Conservation (phyloP, 2,888 invertebrate species). For the Nymphalis c-album region DNA sequence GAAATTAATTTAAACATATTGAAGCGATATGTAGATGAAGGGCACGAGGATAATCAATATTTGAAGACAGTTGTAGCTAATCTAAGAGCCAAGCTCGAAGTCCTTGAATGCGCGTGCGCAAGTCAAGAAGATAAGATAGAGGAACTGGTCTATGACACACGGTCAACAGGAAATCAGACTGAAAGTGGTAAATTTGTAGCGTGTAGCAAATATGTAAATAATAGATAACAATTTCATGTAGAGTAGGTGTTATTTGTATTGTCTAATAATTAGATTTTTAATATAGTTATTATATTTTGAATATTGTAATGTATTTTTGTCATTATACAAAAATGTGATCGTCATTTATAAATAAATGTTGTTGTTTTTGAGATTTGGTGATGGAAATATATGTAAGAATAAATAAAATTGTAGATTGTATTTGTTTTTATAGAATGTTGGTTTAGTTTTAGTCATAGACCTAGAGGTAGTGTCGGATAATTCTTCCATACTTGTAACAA, state of each 20-base stretch:
- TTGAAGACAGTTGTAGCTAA: constrained; percentile 51
- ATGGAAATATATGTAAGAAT: background rate
- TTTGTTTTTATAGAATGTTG: background rate
- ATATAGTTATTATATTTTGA: too few relatives aligned
- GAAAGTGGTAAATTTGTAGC: constrained; percentile 47
- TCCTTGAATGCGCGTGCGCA: constrained; percentile 53
- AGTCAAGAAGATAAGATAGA: constrained; percentile 52
- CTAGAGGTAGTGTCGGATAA: background rate
- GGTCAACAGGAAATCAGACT: constrained; percentile 53
- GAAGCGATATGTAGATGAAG: constrained; percentile 53
- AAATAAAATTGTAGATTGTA: background rate
- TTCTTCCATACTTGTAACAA: too few relatives aligned
- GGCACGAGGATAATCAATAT: constrained; percentile 51
- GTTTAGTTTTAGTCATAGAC: background rate
- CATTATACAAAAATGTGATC: too few relatives aligned
- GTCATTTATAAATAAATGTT: too few relatives aligned
- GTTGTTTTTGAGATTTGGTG: background rate
- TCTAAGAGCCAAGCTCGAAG: constrained; percentile 52
- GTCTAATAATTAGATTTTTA: constrained; percentile 9
- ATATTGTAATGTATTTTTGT: too few relatives aligned
- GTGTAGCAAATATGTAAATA: constrained; percentile 10
- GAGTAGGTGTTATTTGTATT: constrained; percentile 4
- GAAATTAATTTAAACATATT: constrained; percentile 58
- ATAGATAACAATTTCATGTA: constrained; percentile 9
- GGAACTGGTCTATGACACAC: constrained; percentile 46